Base-by-base conservation (phyloP, 2,888 invertebrate species). In the Plemyria rubiginata region DNA sequence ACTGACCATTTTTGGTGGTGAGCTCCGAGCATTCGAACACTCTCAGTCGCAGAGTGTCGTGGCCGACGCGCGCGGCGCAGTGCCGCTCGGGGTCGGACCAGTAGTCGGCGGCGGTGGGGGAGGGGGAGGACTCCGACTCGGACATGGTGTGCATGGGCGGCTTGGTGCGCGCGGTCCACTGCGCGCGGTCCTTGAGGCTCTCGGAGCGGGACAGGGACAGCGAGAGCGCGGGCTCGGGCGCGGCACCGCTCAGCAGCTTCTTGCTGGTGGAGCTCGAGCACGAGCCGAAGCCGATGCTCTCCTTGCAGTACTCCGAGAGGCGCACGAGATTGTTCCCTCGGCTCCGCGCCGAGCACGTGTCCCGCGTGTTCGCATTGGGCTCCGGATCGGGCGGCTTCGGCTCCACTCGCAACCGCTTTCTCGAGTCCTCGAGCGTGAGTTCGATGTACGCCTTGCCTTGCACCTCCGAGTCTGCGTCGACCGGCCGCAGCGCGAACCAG, bases 381-480 rank as follows among this genome's bases (percentile, higher is more conserved):
- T 88, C 88, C 70, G 90, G 90, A 73, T 92, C 92, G 56, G 90
- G 90, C 63, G 90, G 91, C 66, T 89, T 91, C 46, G 93, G 91
- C 84, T 94, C 92, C 92, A 94, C 80, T 65, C 92, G 90, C 62
- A 92, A 70, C 70, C 92, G 81, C 70, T 90, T 91, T 68, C 94
- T 90, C 65, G 94, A 93, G 70, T 94, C 94, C 71, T 95, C 95
- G 80, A 95, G 94, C 66, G 94, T 94, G 68, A 98, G 94, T 85
- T 97, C 96, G 74, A 98, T 95, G 82, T 97, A 96, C 52, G 96
- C 97, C 93, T 98, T 98, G 70, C 96, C 97, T 89, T 97, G 97
- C 60, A 98, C 98, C 90, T 98, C 98, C 0, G 97, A 96, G 85
- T 98, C 97, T 2, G 97, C 96, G 87, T 98, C 97, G 29, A 98